phyloP scores from a whole-genome alignment of 2,888 invertebrate genomes.

The Eupithecia pulchellata region DNA sequence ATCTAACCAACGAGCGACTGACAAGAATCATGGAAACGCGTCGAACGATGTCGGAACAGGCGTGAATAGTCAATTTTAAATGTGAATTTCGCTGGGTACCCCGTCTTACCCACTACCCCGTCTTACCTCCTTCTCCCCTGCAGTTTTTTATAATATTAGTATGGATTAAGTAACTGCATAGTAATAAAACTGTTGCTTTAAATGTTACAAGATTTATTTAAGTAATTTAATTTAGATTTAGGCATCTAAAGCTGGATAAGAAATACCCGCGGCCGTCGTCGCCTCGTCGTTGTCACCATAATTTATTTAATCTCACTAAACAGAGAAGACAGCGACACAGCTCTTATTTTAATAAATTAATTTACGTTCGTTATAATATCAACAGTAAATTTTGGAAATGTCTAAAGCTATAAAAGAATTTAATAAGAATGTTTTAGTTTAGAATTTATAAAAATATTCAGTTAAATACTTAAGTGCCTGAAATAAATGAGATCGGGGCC shows the following conservation, averaged over 20 bases:
- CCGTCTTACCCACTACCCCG: no score
- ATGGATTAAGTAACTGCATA: background rate
- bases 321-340: constrained; percentile 25
- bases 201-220: constrained; percentile 17
- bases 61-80: no score
- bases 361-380: background rate
- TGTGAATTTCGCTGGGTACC: no score
- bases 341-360: constrained; percentile 3
- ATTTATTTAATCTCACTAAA: constrained; percentile 38
- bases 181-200: background rate
- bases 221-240: constrained; percentile 24
- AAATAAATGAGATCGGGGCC: constrained; percentile 9
- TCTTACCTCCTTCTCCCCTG: no score
- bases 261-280: constrained; percentile 6
- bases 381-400: background rate
- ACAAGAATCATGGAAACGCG: no score
- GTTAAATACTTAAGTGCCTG: constrained; percentile 15
- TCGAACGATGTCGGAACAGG: no score
- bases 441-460: constrained; percentile 9
- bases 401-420: background rate
- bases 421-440: no score
- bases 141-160: no score
- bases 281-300: constrained; percentile 15
- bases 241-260: constrained; percentile 9
- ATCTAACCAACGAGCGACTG: no score